Percentiles rank a stretch among this genome's conserved stretches.
Evolutionary conservation across 2,797 vertebrate genomes (phyloP).

Genomic region (Melanotaenia pygmaea): DNA sequence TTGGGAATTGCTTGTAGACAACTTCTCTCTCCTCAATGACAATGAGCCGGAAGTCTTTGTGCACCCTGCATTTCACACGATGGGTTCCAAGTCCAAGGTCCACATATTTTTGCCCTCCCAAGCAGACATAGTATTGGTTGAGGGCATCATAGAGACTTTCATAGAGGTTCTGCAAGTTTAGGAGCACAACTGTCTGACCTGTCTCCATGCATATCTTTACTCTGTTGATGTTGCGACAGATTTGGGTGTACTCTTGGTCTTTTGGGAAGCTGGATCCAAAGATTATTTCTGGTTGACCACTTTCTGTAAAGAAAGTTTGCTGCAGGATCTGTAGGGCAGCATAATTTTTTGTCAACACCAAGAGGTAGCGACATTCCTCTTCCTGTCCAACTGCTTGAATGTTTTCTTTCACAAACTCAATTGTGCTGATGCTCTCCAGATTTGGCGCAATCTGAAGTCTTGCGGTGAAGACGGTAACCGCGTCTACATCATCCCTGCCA

Average conservation of each 20-base stretch:
- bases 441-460: slow-evolving; percentile 62
- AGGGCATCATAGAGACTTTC: slow-evolving; percentile 98
- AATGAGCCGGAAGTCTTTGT: slow-evolving; percentile 89
- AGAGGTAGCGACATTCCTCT: slow-evolving; percentile 91
- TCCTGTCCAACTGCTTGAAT: slow-evolving; percentile 83
- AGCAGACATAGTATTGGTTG: slow-evolving; percentile 96
- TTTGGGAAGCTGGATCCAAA: slow-evolving; percentile 97
- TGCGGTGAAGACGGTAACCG: slow-evolving; percentile 84
- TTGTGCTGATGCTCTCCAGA: slow-evolving; percentile 80
- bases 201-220: slow-evolving; percentile 99
- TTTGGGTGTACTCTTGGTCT: slow-evolving; percentile 96
- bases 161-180: slow-evolving; percentile 96
- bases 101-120: slow-evolving; percentile 96
- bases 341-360: slow-evolving; percentile 94
- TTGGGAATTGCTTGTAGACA: slow-evolving; percentile 93
- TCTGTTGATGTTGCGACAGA: slow-evolving; percentile 95
- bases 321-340: slow-evolving; percentile 93
- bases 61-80: slow-evolving; percentile 96
- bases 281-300: slow-evolving; percentile 91
- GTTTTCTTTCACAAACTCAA: slow-evolving; percentile 89
- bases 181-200: slow-evolving; percentile 90
- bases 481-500: slow-evolving; percentile 86
- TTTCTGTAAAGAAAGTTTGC: slow-evolving; percentile 83
- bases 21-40: slow-evolving; percentile 96
- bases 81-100: slow-evolving; percentile 96